These are phyloP conservation scores for Trochalopteron elliotii DNA, from an alignment of 2,113 vertebrate species.

Conservation along the genomic window DNA sequence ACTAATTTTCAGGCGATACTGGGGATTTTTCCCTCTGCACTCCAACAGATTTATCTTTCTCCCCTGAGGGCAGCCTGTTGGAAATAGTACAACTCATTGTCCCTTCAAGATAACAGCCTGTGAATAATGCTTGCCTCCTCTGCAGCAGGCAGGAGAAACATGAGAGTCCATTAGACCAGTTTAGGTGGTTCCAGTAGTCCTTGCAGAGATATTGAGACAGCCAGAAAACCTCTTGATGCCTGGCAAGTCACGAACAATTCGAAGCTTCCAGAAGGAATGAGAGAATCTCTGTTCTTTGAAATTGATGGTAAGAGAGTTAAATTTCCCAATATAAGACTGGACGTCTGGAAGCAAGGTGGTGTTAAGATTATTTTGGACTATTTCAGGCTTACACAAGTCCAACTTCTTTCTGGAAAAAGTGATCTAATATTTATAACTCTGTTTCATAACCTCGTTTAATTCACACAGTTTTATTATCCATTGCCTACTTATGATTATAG, in stretches of 20 bases:
- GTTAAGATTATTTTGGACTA: neutral
- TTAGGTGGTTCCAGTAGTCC: neutral
- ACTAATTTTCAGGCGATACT: neutral
- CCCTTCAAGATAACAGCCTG: neutral
- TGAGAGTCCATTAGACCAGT: neutral
- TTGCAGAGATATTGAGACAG: neutral
- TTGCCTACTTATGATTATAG: neutral
- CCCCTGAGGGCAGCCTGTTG: neutral
- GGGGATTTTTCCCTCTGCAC: neutral
- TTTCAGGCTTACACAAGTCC: neutral
- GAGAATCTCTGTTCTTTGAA: neutral
- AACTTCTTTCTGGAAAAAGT: neutral
- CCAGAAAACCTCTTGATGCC: neutral
- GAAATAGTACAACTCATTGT: neutral
- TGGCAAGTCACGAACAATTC: neutral
- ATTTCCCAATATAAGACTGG: neutral
- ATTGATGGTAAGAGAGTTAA: neutral
- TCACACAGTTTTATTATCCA: neutral
- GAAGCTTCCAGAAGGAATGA: neutral
- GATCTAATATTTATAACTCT: neutral
- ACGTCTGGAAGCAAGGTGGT: neutral
- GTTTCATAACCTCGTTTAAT: neutral
- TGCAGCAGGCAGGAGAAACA: neutral
- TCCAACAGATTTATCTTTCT: neutral
- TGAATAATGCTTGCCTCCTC: neutral